phyloP scores from a whole-genome alignment of 2,888 invertebrate species.

The Branchipolynoe longqiensis region DNA sequence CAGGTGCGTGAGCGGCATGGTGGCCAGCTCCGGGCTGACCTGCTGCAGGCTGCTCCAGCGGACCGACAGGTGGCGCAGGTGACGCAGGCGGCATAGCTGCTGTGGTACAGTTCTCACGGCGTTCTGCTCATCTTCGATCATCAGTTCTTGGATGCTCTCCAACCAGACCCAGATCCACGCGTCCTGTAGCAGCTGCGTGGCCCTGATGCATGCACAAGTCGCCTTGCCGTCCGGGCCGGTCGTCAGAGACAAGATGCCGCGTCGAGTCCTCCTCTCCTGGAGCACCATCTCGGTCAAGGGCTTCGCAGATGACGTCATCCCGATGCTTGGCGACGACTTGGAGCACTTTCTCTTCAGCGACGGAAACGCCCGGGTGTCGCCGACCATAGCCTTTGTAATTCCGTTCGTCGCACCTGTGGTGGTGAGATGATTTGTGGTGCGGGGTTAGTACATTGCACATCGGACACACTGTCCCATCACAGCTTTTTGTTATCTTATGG shows the following conservation, averaged over 20 bases:
- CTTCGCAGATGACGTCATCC: neutral
- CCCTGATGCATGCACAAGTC: neutral
- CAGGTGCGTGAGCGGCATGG: constrained; percentile 9
- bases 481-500: too few relatives aligned
- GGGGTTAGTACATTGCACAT: too few relatives aligned
- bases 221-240: neutral
- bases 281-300: neutral
- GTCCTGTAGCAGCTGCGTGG: neutral
- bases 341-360: neutral
- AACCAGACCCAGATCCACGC: neutral
- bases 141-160: neutral
- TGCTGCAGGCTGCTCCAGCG: neutral
- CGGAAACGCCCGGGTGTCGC: neutral
- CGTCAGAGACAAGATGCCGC: neutral
- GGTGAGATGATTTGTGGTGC: too few relatives aligned
- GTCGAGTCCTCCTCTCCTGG: neutral
- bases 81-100: neutral
- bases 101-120: neutral
- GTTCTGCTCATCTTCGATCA: constrained; percentile 20
- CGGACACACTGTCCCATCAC: too few relatives aligned
- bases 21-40: neutral
- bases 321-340: neutral
- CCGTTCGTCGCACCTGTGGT: constrained; percentile 4
- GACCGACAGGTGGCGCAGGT: neutral
- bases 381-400: neutral